Base-by-base conservation (phyloP, 1,140 invertebrate genomes). In the Gonatopus flavifemur region DNA sequence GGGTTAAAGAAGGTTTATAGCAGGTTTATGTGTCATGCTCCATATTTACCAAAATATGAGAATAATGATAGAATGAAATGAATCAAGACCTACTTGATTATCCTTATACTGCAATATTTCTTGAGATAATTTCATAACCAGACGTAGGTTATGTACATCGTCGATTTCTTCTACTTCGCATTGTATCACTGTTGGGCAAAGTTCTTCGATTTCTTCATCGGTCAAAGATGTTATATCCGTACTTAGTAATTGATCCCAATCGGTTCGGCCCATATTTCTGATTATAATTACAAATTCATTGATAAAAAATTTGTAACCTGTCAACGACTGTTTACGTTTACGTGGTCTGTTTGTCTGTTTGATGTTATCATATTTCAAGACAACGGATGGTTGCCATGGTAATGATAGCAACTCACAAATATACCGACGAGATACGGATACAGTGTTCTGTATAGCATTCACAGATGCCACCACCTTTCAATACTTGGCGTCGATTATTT, bases 91-190 rank as follows among this genome's bases (percentile, higher is more conserved):
- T 73, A 86, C 84, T 79, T 86, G 84, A 69, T 85, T 84, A 50
- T 78, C 82, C 73, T 85, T 86, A 60, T 81, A 83, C 63, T 84
- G 84, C 24, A 86, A 64, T 55, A 86, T 81, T 74, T 85, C 84
- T 66, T 86, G 84, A 2, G 82, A 72, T 3, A 86, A 53, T 62
- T 77, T 77, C 60, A 86, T 81, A 21, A 86, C 55, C 2, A 63
- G 73, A 59, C 81, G 78, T 33, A 82, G 71, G 55, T 83, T 80
- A 18, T 78, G 62, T 45, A 80, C 69, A 61, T 82, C 79, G 8
- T 81, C 76, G 22, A 84, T 80, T 50, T 81, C 78, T 19, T 83
- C 79, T 2, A 76, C 74, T 55, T 86, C 81, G 69, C 82, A 81
- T 78, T 80, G 82, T 0, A 80, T 76, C 5, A 86, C 67, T 36